Percentiles rank a stretch among this genome's conserved stretches.
Evolutionary conservation across 2,113 vertebrate species (phyloP).

Genomic region (Paramormyrops kingsleyae): DNA sequence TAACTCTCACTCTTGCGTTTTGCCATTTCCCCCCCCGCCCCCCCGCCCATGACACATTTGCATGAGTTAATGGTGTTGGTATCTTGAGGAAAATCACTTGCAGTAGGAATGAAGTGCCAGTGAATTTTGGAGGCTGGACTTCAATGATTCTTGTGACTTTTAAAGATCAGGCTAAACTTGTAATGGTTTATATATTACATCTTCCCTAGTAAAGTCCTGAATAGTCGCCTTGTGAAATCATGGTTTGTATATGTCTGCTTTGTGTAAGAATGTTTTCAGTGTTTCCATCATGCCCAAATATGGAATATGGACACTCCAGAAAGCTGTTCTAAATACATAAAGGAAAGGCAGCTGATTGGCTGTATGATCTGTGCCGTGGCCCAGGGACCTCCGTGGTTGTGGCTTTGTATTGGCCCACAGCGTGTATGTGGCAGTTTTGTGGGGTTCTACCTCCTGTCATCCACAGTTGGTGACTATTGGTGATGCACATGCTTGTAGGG

Average conservation of each 20-base stretch:
- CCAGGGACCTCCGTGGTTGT: background rate
- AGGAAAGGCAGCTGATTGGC: background rate
- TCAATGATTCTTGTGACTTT: background rate
- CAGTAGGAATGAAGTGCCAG: background rate
- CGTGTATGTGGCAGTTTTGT: background rate
- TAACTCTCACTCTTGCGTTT: background rate
- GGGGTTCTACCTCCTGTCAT: background rate
- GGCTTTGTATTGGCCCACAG: background rate
- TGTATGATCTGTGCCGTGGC: background rate
- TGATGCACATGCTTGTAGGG: background rate
- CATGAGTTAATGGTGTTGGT: background rate
- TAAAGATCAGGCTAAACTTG: background rate
- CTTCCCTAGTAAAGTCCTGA: background rate
- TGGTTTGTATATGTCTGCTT: slow-evolving; percentile 1
- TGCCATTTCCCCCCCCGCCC: background rate
- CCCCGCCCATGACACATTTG: background rate
- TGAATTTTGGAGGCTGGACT: background rate
- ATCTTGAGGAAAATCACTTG: background rate
- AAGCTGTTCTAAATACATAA: background rate
- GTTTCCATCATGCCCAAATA: background rate
- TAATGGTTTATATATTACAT: background rate
- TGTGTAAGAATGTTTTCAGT: background rate
- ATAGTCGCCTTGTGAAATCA: background rate
- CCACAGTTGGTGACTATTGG: background rate
- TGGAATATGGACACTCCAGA: background rate